These are phyloP conservation scores for Pseudomugil tenellus DNA, from an alignment of 2,797 vertebrate genomes.

Conservation along the genomic window DNA sequence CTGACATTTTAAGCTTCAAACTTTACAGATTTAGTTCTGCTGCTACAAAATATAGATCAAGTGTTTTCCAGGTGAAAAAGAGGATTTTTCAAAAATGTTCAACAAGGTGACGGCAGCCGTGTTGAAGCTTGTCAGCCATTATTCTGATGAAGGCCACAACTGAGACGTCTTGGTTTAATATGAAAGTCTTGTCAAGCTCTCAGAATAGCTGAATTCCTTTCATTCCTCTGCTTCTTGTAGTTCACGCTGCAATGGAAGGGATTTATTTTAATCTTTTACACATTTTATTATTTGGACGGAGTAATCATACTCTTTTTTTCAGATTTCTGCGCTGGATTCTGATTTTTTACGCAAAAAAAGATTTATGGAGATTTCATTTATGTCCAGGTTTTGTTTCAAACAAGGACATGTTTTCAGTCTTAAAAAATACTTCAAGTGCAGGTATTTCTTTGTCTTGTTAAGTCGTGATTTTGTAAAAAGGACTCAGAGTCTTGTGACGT, in stretches of 20 bases:
- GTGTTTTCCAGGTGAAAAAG: neutral
- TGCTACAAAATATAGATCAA: slow-evolving; percentile 34
- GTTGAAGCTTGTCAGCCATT: slow-evolving; percentile 16
- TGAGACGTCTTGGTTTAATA: slow-evolving; percentile 38
- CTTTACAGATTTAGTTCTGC: neutral
- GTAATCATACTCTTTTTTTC: slow-evolving; percentile 12
- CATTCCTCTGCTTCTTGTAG: slow-evolving; percentile 33
- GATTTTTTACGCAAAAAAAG: slow-evolving; percentile 3
- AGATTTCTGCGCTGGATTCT: slow-evolving; percentile 2
- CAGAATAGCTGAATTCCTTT: slow-evolving; percentile 44
- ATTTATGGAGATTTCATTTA: neutral
- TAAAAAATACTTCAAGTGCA: neutral
- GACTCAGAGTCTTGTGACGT: too few relatives aligned
- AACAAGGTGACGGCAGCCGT: slow-evolving; percentile 28
- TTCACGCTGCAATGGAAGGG: neutral
- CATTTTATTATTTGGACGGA: slow-evolving; percentile 39
- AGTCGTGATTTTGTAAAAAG: neutral
- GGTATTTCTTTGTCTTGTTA: neutral
- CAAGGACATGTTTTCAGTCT: neutral
- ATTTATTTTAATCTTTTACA: slow-evolving; percentile 3
- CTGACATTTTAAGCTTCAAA: slow-evolving; percentile 4
- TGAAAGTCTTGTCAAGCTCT: slow-evolving; percentile 46
- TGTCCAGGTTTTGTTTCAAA: neutral
- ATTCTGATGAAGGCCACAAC: slow-evolving; percentile 47
- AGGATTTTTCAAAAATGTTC: neutral